Evolutionary conservation across 1,140 invertebrate genomes (phyloP).

Genomic region (Cotesia vestalis): DNA sequence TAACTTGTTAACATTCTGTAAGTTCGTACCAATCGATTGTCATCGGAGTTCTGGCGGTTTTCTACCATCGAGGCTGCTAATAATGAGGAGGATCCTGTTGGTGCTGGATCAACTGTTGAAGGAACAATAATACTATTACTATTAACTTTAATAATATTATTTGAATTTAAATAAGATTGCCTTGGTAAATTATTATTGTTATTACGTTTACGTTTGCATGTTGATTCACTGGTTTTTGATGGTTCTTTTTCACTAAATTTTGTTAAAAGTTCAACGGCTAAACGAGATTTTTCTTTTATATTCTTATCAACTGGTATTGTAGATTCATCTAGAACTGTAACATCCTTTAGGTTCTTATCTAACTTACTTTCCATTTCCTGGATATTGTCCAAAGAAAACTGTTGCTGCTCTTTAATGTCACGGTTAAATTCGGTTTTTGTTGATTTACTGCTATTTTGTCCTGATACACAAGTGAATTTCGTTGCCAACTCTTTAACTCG

Average conservation of each 20-base stretch:
- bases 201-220: constrained; percentile 17
- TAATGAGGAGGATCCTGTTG: no score
- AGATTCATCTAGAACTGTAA: constrained; percentile 9
- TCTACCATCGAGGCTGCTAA: no score
- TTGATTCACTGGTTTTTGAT: neutral
- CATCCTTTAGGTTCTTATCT: constrained; percentile 11
- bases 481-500: no score
- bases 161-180: constrained; percentile 9
- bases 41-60: neutral
- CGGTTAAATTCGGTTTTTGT: constrained; percentile 2
- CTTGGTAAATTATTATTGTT: neutral
- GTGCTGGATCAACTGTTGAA: neutral
- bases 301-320: neutral
- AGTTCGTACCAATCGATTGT: constrained; percentile 6
- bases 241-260: neutral
- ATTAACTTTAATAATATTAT: neutral
- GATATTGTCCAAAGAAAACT: neutral
- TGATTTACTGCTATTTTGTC: no score
- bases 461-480: no score
- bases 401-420: neutral
- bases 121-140: constrained; percentile 1
- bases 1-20: constrained; percentile 12
- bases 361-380: constrained; percentile 2
- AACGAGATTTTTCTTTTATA: neutral
- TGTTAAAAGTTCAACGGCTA: neutral